These are phyloP conservation scores for Synanthedon tipuliformis DNA, from an alignment of 2,888 invertebrate genomes.

Conservation along the genomic window DNA sequence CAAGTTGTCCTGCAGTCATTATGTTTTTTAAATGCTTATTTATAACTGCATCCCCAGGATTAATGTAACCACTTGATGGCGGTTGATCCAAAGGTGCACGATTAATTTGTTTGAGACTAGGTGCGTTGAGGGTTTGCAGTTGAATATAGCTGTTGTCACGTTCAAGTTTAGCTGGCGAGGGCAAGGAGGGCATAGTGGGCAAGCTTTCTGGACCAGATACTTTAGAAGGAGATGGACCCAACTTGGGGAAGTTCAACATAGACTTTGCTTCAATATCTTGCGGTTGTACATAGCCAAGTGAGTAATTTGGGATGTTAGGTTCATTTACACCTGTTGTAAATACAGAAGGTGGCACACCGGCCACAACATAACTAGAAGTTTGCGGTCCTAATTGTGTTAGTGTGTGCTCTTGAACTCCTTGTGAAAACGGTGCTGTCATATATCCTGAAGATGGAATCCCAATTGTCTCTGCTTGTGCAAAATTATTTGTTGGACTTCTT, in stretches of 20 bases:
- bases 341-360: conserved; percentile 46
- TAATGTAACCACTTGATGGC: conserved; percentile 49
- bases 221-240: conserved; percentile 41
- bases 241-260: conserved; percentile 42
- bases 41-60: conserved; percentile 51
- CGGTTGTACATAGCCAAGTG: conserved; percentile 51
- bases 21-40: conserved; percentile 59
- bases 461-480: conserved; percentile 22
- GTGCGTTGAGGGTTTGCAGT: conserved; percentile 53
- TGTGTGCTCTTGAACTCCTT: neutral
- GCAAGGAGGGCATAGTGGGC: conserved; percentile 58
- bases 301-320: conserved; percentile 22
- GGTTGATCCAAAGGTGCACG: conserved; percentile 40
- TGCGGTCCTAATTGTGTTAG: conserved; percentile 24
- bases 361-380: conserved; percentile 59
- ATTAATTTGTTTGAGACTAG: conserved; percentile 49
- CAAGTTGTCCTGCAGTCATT: conserved; percentile 36
- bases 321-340: conserved; percentile 43
- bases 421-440: conserved; percentile 30
- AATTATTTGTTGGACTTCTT: conserved; percentile 19
- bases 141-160: conserved; percentile 56
- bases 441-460: conserved; percentile 32
- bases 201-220: conserved; percentile 52
- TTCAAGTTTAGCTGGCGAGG: conserved; percentile 37
- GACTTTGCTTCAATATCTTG: conserved; percentile 46